Percentiles rank a stretch among this genome's conserved stretches.
These are phyloP conservation scores for Montipora capitata DNA, from an alignment of 92 coral and sea anemone species.

Conservation along the genomic window DNA sequence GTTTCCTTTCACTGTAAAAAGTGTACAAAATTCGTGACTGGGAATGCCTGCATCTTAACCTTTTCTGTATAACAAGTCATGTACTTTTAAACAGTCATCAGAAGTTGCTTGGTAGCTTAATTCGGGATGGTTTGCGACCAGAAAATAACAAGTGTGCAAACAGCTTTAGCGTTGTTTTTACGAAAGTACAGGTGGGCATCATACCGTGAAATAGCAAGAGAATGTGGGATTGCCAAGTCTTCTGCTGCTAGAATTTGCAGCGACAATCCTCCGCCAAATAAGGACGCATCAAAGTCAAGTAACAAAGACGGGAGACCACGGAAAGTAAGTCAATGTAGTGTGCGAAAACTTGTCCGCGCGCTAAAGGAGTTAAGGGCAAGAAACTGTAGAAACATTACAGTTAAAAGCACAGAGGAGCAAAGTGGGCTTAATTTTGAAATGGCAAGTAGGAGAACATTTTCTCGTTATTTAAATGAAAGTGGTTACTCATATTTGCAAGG, in stretches of 20 bases:
- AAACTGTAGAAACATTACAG: neutral
- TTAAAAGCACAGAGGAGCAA: neutral
- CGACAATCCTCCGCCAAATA: neutral
- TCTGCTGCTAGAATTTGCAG: neutral
- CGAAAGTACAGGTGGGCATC: neutral
- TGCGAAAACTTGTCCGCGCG: too few relatives aligned
- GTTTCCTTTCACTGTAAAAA: too few relatives aligned
- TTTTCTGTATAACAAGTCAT: too few relatives aligned
- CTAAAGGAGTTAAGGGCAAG: too few relatives aligned
- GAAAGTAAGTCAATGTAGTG: too few relatives aligned
- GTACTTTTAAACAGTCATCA: too few relatives aligned
- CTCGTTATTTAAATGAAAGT: neutral
- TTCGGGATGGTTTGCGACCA: neutral
- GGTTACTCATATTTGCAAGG: neutral
- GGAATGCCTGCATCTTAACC: too few relatives aligned
- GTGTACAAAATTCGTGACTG: too few relatives aligned
- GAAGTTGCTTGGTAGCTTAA: too few relatives aligned
- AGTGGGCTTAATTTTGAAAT: neutral
- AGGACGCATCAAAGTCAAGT: too few relatives aligned
- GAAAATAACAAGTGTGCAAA: neutral
- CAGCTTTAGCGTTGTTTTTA: conserved; percentile 5
- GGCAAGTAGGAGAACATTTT: neutral
- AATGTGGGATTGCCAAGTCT: neutral
- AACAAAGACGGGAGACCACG: too few relatives aligned
- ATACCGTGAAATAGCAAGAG: neutral